These are phyloP conservation scores for Halichoerus grypus DNA, from an alignment of 2,113 vertebrate species.

Conservation along the genomic window DNA sequence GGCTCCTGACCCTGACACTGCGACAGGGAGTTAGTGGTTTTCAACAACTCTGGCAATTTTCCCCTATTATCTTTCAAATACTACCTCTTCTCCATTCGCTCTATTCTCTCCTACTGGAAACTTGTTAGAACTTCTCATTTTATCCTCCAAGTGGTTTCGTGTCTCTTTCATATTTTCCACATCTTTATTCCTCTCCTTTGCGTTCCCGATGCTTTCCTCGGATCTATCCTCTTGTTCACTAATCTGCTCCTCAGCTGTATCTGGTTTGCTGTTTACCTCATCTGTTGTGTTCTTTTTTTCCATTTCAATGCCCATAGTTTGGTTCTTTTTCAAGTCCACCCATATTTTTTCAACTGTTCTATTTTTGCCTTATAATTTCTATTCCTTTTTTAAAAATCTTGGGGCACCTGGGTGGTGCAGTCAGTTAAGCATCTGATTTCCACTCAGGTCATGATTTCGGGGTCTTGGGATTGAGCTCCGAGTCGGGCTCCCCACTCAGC, in stretches of 20 bases:
- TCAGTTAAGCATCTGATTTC: background rate
- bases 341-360: constrained; percentile 25
- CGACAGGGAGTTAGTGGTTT: background rate
- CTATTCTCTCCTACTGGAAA: background rate
- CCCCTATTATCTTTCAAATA: constrained; percentile 8
- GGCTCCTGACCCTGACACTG: background rate
- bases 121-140: background rate
- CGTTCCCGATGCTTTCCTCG: constrained; percentile 1
- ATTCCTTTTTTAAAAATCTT: background rate
- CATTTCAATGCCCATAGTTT: background rate
- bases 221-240: background rate
- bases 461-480: background rate
- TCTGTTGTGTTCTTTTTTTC: background rate
- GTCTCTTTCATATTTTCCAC: background rate
- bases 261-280: background rate
- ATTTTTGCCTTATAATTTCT: background rate
- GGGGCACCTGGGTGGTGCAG: background rate
- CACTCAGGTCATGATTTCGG: background rate
- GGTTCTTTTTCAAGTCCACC: background rate
- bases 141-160: background rate
- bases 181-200: background rate
- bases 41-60: constrained; percentile 19
- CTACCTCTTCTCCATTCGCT: background rate
- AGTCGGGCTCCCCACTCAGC: background rate
- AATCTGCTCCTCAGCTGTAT: background rate